A percentile compares a stretch with the other conserved stretches of the same genome.
Evolutionary conservation across 2,888 invertebrate species (phyloP).

Genomic region (Tachina grossa): DNA sequence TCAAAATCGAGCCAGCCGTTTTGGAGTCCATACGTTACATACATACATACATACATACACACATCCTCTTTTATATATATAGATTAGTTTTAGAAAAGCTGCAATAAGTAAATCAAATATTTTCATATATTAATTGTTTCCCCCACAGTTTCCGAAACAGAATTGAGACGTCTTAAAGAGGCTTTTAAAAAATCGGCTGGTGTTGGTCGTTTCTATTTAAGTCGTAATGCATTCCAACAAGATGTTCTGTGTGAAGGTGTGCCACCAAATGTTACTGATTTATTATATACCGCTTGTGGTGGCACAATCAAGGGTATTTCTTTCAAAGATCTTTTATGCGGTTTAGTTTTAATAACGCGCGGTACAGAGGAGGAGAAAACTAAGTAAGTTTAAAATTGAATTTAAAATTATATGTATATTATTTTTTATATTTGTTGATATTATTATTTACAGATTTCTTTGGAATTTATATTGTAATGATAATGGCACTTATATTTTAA

Average conservation of each 20-base stretch:
- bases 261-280: constrained; percentile 91
- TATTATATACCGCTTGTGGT: constrained; percentile 92
- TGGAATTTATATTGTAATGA: constrained; percentile 94
- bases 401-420: neutral
- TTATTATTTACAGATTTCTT: constrained; percentile 85
- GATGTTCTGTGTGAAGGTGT: constrained; percentile 95
- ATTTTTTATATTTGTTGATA: constrained; percentile 10
- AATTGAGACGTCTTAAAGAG: constrained; percentile 92
- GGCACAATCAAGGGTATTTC: constrained; percentile 91
- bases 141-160: constrained; percentile 89
- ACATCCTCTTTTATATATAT: too few relatives aligned
- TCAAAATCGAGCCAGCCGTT: too few relatives aligned
- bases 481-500: constrained; percentile 88
- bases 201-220: constrained; percentile 86
- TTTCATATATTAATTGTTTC: neutral
- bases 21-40: too few relatives aligned
- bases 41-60: too few relatives aligned
- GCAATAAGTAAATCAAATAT: constrained; percentile 42
- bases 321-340: constrained; percentile 92
- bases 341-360: constrained; percentile 92
- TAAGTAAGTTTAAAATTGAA: constrained; percentile 78
- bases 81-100: constrained; percentile 36
- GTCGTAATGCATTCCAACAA: constrained; percentile 90
- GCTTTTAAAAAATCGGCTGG: constrained; percentile 93
- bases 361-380: constrained; percentile 94